These are phyloP conservation scores for Pseudopipra pipra DNA, from an alignment of 2,113 vertebrate species.

Conservation along the genomic window DNA sequence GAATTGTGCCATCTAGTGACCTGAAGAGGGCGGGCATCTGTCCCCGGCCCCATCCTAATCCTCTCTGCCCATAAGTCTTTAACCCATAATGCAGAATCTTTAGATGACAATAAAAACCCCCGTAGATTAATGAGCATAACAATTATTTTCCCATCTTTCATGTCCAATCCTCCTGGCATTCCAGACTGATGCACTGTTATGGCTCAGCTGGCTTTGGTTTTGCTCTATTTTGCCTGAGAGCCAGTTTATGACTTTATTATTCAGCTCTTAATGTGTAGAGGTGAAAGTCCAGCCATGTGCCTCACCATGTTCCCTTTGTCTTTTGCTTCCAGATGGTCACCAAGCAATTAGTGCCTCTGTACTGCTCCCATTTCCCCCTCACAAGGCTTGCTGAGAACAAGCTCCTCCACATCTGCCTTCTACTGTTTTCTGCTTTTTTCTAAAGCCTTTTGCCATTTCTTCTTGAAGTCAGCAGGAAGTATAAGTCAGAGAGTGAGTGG, in stretches of 20 bases:
- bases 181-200: not conserved
- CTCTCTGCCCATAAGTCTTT: not conserved
- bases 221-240: not conserved
- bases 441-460: not conserved
- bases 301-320: not conserved
- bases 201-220: not conserved
- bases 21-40: not conserved
- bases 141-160: not conserved
- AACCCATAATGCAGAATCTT: not conserved
- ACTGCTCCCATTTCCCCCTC: not conserved
- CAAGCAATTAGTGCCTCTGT: not conserved
- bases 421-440: not conserved
- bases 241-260: not conserved
- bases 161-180: not conserved
- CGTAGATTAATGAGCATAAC: not conserved
- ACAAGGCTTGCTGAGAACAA: not conserved
- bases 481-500: not conserved
- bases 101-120: not conserved
- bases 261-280: not conserved
- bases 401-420: not conserved
- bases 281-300: not conserved
- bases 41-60: not conserved
- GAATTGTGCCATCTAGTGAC: constrained; percentile 33
- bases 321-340: not conserved
- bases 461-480: not conserved